Evolutionary conservation across 2,797 vertebrate genomes (phyloP).

Genomic region (Parauchenoglanis punctatus): DNA sequence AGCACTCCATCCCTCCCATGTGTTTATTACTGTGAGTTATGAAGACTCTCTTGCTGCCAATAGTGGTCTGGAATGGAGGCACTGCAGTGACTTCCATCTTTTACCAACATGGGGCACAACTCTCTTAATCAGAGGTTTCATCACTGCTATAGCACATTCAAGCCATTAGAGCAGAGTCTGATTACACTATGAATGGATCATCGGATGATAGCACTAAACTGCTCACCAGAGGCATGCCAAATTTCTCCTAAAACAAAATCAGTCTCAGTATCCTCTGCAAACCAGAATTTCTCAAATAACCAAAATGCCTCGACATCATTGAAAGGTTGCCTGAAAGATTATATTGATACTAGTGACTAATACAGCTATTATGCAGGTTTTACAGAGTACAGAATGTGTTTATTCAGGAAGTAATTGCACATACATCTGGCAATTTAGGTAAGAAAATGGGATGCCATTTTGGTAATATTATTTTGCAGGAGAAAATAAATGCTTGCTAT

Average conservation of each 20-base stretch:
- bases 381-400: constrained; percentile 18
- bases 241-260: constrained; percentile 52
- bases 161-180: constrained; percentile 74
- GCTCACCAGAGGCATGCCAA: constrained; percentile 68
- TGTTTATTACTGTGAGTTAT: constrained; percentile 73
- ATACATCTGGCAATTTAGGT: constrained; percentile 11
- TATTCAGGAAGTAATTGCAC: constrained; percentile 24
- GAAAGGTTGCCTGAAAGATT: constrained; percentile 9
- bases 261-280: not conserved
- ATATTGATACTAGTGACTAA: not conserved
- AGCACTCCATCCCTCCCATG: constrained; percentile 31
- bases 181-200: constrained; percentile 78
- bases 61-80: constrained; percentile 71
- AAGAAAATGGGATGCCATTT: constrained; percentile 14
- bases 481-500: constrained; percentile 45
- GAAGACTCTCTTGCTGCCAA: constrained; percentile 71
- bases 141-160: constrained; percentile 76
- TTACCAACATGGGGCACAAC: constrained; percentile 68
- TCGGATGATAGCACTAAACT: constrained; percentile 65
- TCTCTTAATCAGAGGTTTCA: constrained; percentile 77
- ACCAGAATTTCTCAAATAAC: constrained; percentile 33
- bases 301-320: constrained; percentile 2
- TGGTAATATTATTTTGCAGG: constrained; percentile 32
- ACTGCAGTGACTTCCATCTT: constrained; percentile 65
- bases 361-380: not conserved